Conservation (phyloP, 2,113 vertebrate genomes). For the Nettapus auritus region DNA sequence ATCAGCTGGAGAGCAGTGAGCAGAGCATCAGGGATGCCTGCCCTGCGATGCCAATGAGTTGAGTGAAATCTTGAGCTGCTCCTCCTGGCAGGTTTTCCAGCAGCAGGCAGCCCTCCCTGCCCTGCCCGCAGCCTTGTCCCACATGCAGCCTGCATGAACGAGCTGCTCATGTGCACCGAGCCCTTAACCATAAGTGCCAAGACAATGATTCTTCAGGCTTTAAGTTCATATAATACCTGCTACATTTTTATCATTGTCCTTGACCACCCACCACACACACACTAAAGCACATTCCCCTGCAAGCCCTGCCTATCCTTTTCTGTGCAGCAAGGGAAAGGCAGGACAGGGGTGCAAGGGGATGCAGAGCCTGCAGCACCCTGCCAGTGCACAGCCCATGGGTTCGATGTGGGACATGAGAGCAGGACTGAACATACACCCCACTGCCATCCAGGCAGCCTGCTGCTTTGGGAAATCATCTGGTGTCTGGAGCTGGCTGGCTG, state of each 20-base stretch:
- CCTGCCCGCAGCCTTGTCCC: neutral
- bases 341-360: neutral
- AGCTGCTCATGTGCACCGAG: neutral
- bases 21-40: neutral
- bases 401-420: neutral
- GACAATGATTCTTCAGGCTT: neutral
- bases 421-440: neutral
- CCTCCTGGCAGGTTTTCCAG: neutral
- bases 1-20: neutral
- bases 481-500: neutral
- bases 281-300: neutral
- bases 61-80: neutral
- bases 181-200: neutral
- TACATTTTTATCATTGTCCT: neutral
- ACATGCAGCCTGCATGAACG: neutral
- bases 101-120: neutral
- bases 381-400: neutral
- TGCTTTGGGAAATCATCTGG: neutral
- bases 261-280: neutral
- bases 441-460: neutral
- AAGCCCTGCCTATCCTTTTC: neutral
- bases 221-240: neutral
- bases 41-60: neutral
- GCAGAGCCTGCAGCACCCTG: neutral
- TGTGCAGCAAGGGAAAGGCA: neutral